A percentile compares a stretch with the other conserved stretches of the same genome.
phyloP scores from a whole-genome alignment of 2,797 vertebrate species.

The Masticophis lateralis region DNA sequence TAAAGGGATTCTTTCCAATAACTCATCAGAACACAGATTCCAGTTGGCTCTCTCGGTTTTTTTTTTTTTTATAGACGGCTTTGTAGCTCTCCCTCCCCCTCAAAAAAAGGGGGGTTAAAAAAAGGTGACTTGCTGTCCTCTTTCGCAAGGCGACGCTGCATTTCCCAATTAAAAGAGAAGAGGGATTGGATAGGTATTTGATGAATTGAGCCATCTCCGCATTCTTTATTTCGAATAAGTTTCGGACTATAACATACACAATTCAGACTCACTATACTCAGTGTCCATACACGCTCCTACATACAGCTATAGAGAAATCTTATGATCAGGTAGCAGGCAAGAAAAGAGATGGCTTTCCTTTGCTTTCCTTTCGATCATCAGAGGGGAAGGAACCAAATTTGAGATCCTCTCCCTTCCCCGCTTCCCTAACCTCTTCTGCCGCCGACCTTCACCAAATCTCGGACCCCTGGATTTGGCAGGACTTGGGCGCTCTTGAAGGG shows the following conservation, averaged over 20 bases:
- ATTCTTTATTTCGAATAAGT: conserved; percentile 11
- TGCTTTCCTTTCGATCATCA: neutral
- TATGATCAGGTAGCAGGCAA: neutral
- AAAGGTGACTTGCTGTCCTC: neutral
- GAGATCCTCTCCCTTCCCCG: neutral
- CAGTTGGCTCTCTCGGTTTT: too few relatives aligned
- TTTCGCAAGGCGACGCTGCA: neutral
- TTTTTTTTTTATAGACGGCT: neutral
- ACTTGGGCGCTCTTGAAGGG: neutral
- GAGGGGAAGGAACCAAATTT: neutral
- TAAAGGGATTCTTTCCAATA: neutral
- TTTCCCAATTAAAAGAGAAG: neutral
- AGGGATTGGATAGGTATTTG: neutral
- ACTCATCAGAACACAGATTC: neutral
- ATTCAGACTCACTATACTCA: neutral
- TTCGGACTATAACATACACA: neutral
- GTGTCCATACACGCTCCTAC: neutral
- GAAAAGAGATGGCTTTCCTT: neutral
- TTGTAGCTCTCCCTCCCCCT: neutral
- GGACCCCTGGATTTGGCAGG: neutral
- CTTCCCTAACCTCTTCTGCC: too few relatives aligned
- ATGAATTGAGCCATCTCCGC: neutral
- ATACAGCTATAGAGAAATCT: neutral
- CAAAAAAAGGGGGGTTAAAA: neutral
- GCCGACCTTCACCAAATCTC: neutral